Evolutionary conservation across 2,113 vertebrate genomes (phyloP).

Genomic region (Dermatemys mawii): DNA sequence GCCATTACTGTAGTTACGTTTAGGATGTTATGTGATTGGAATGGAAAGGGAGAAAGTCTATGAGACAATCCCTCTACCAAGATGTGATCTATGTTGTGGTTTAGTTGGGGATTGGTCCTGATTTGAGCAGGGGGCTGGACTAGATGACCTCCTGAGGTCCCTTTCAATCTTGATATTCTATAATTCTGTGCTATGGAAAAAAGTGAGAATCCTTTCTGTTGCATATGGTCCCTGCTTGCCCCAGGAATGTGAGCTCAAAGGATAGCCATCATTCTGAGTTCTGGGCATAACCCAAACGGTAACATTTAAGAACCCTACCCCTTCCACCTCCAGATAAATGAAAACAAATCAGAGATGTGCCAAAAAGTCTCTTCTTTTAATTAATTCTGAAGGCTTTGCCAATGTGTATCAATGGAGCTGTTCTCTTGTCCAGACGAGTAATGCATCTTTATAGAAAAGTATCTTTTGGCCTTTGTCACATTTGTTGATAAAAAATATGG

Average conservation of each 20-base stretch:
- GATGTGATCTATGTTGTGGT: background rate
- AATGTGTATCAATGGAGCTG: background rate
- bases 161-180: no score
- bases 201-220: background rate
- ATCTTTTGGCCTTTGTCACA: background rate
- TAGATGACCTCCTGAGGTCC: no score
- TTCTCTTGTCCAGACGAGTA: background rate
- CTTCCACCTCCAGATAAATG: background rate
- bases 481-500: constrained; percentile 20
- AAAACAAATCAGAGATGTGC: background rate
- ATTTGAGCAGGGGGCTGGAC: no score
- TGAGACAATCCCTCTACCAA: background rate
- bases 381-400: background rate
- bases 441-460: background rate
- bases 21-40: background rate
- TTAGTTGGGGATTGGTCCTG: no score
- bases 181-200: no score
- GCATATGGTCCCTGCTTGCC: background rate
- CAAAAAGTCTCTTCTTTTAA: background rate
- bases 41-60: background rate
- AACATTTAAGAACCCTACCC: background rate
- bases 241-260: background rate
- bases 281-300: background rate
- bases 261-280: background rate
- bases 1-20: background rate